A percentile compares a stretch with the other conserved stretches of the same genome.
Conservation (phyloP, 2,797 vertebrate species). For the Carapus acus region DNA sequence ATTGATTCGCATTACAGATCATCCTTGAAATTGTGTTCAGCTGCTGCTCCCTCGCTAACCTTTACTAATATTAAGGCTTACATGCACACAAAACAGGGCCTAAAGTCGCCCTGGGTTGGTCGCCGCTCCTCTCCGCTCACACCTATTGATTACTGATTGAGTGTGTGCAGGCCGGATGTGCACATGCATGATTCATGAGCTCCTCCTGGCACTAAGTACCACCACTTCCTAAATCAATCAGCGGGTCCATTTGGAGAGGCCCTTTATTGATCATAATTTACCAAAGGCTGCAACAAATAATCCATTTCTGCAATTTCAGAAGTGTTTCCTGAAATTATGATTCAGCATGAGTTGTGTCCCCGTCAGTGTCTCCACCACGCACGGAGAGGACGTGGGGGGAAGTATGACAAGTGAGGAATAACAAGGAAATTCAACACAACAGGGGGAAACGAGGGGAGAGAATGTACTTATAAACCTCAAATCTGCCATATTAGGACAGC, state of each 20-base stretch:
- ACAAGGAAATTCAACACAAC: too few relatives aligned
- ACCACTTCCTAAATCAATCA: conserved; percentile 48
- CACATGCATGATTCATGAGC: conserved; percentile 54
- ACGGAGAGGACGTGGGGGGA: too few relatives aligned
- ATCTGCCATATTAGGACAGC: conserved; percentile 11
- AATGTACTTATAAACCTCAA: neutral
- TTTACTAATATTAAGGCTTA: too few relatives aligned
- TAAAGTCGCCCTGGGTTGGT: too few relatives aligned
- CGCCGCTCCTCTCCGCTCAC: conserved; percentile 22
- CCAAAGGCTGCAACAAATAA: conserved; percentile 9
- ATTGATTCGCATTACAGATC: conserved; percentile 34
- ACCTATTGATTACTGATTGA: conserved; percentile 16
- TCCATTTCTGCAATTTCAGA: conserved; percentile 4
- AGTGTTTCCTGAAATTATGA: neutral
- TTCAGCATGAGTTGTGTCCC: too few relatives aligned
- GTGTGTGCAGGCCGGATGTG: conserved; percentile 14
- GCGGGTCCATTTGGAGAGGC: conserved; percentile 32
- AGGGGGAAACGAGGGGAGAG: too few relatives aligned
- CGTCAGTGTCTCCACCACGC: too few relatives aligned
- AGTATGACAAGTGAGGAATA: too few relatives aligned
- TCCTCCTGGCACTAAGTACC: conserved; percentile 34
- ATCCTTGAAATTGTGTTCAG: conserved; percentile 1
- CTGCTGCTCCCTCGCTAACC: too few relatives aligned
- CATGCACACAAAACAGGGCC: too few relatives aligned
- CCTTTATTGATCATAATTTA: conserved; percentile 37